These are phyloP conservation scores for Oscheius sp. DNA, from an alignment of 1,140 invertebrate species.

Conservation along the genomic window DNA sequence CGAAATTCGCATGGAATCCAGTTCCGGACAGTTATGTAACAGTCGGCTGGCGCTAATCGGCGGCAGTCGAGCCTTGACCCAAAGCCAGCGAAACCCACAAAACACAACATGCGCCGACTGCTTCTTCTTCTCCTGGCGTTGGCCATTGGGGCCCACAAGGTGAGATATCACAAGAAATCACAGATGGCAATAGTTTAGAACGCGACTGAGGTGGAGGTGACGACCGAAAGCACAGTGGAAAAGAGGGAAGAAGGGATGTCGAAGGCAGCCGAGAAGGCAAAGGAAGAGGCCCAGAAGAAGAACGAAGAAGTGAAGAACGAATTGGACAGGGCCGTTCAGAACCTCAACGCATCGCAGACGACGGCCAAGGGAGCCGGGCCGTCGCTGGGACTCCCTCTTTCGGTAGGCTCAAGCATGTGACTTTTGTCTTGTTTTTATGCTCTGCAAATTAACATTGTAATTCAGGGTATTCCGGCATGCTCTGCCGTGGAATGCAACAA, in stretches of 20 bases:
- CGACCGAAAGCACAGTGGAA: background rate
- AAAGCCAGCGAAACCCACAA: background rate
- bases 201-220: background rate
- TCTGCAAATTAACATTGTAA: no score
- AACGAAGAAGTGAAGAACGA: background rate
- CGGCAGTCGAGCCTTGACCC: slow-evolving; percentile 7
- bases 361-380: background rate
- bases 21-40: no score
- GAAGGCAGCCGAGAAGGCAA: background rate
- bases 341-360: background rate
- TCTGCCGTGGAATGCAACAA: slow-evolving; percentile 20
- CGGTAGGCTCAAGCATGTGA: background rate
- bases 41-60: no score
- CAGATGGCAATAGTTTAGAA: no score
- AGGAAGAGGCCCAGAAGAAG: background rate
- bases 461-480: slow-evolving; percentile 1
- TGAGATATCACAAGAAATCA: background rate
- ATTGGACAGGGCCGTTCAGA: background rate
- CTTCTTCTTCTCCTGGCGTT: background rate
- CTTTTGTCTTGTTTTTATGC: background rate
- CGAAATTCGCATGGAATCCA: no score
- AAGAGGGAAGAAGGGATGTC: background rate
- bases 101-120: background rate
- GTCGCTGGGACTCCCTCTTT: no score
- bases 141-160: background rate